Conservation (phyloP, 2,888 invertebrate genomes). For the Melangyna quadrimaculata region DNA sequence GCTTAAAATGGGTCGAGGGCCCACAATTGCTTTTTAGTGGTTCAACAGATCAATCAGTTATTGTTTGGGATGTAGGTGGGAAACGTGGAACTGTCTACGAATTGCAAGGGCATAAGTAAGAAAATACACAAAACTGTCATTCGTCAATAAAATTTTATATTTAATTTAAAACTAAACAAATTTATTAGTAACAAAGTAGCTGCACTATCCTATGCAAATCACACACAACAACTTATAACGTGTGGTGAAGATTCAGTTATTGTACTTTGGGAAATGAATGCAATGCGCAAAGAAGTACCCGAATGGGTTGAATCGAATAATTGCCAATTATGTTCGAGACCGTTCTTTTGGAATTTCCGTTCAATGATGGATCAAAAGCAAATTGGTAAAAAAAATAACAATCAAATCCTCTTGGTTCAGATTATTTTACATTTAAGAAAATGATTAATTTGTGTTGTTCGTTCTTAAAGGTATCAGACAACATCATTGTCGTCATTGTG, state of each 20-base stretch:
- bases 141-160: not conserved
- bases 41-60: constrained; percentile 96
- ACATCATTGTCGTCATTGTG: constrained; percentile 96
- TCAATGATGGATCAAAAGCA: constrained; percentile 99
- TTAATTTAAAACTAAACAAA: not conserved
- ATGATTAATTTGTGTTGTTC: not conserved
- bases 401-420: no score
- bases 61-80: constrained; percentile 99
- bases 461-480: constrained; percentile 86
- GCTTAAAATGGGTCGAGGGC: constrained; percentile 95
- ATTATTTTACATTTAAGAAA: not conserved
- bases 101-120: constrained; percentile 93
- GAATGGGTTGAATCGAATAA: constrained; percentile 97
- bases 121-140: constrained; percentile 74
- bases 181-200: constrained; percentile 91
- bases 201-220: constrained; percentile 91
- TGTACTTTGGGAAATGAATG: constrained; percentile 97
- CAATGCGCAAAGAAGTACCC: constrained; percentile 94
- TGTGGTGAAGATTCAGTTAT: constrained; percentile 95
- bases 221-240: constrained; percentile 91
- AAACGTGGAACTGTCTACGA: constrained; percentile 98
- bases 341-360: constrained; percentile 99
- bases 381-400: constrained; percentile 83
- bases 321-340: constrained; percentile 96
- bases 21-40: constrained; percentile 97